These are phyloP conservation scores for Zootermopsis nevadensis DNA, from an alignment of 2,888 invertebrate genomes.

Conservation along the genomic window DNA sequence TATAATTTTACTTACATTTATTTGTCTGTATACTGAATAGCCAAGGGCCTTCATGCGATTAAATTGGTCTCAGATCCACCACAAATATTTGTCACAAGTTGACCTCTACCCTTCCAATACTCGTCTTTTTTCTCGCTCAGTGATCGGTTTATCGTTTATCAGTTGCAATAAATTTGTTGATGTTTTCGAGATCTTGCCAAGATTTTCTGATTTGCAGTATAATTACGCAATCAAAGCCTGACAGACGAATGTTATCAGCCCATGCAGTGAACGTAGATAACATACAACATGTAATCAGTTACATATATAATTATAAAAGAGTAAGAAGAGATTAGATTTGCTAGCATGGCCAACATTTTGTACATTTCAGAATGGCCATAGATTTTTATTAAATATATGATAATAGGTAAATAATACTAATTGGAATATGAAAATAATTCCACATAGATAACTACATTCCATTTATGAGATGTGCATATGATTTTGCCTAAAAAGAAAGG, in stretches of 20 bases:
- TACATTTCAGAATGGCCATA: constrained; percentile 32
- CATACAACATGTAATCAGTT: not conserved
- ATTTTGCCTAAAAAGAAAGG: constrained; percentile 43
- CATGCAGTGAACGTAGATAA: not conserved
- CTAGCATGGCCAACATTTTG: constrained; percentile 31
- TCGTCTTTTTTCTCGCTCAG: no score
- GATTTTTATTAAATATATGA: constrained; percentile 29
- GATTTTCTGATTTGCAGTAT: not conserved
- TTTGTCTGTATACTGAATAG: no score
- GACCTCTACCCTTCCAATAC: no score
- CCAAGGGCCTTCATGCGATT: no score
- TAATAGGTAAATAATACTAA: not conserved
- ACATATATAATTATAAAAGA: not conserved
- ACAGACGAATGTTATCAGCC: not conserved
- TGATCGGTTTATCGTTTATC: no score
- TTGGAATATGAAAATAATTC: not conserved
- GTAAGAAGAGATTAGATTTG: not conserved
- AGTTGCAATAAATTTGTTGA: no score
- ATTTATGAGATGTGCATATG: constrained; percentile 38
- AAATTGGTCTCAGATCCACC: no score
- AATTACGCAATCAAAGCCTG: not conserved
- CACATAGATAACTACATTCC: constrained; percentile 33
- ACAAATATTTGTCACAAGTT: no score
- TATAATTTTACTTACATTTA: no score
- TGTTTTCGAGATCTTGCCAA: not conserved